Evolutionary conservation across 53 echinoderm and acorn worm species (phyloP).

Genomic region (Glandiceps talaboti): DNA sequence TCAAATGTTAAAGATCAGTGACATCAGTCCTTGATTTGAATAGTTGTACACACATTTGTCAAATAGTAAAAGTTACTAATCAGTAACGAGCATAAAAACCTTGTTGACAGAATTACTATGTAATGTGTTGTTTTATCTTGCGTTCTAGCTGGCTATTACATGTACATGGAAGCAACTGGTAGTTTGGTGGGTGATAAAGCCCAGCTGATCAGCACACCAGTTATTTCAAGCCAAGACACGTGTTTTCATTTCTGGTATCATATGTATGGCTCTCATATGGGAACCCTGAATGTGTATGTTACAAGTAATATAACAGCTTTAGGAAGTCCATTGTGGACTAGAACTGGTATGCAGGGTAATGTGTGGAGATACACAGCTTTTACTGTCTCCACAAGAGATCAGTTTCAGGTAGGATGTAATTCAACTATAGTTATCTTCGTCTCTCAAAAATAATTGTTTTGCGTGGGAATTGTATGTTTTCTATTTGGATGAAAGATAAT

Average conservation of each 20-base stretch:
- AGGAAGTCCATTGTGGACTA: constrained; percentile 28
- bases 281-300: constrained; percentile 42
- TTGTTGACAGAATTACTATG: too few species aligned
- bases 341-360: constrained; percentile 26
- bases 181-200: constrained; percentile 15
- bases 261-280: constrained; percentile 71
- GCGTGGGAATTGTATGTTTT: too few species aligned
- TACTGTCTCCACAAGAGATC: constrained; percentile 18
- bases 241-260: constrained; percentile 87
- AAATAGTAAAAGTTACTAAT: too few species aligned
- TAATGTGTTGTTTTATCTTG: too few species aligned
- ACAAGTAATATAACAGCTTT: constrained; percentile 19
- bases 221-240: constrained; percentile 16
- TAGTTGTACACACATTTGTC: too few species aligned
- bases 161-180: constrained; percentile 12
- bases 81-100: too few species aligned
- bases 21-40: too few species aligned
- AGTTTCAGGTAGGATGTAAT: constrained; percentile 30
- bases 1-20: too few species aligned
- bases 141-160: not conserved
- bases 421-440: too few species aligned
- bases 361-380: constrained; percentile 29
- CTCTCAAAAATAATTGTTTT: too few species aligned
- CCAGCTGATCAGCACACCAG: constrained; percentile 35
- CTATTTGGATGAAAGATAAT: too few species aligned